These are phyloP conservation scores for Piliocolobus tephrosceles DNA, from an alignment of 2,113 vertebrate genomes.

Conservation along the genomic window DNA sequence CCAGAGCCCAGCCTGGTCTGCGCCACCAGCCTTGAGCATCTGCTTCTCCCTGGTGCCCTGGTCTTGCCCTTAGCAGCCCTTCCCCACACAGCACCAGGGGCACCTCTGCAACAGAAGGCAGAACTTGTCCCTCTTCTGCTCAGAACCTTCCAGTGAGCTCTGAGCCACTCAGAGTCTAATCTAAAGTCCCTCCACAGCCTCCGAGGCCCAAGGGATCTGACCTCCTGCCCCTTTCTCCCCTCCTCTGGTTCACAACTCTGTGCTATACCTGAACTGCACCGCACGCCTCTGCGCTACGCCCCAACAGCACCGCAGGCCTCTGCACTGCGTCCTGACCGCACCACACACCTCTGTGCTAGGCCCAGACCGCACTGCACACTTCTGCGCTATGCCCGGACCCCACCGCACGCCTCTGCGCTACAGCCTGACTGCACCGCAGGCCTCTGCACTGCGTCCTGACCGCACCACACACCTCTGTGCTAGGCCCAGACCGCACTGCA, in stretches of 20 bases:
- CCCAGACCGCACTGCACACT: neutral
- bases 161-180: neutral
- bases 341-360: too few species aligned
- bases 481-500: accelerated
- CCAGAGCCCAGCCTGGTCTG: too few species aligned
- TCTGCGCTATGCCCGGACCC: neutral
- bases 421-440: too few species aligned
- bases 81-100: neutral
- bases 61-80: neutral
- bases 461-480: too few species aligned
- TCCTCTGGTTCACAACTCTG: accelerated
- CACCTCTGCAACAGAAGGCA: neutral
- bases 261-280: accelerated
- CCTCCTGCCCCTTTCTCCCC: neutral
- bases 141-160: neutral
- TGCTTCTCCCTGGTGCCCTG: neutral
- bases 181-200: neutral
- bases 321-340: accelerated
- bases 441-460: too few species aligned
- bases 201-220: accelerated
- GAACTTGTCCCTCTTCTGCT: neutral
- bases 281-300: too few species aligned
- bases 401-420: too few species aligned
- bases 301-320: too few species aligned
- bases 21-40: neutral